Evolutionary conservation across 2,113 vertebrate genomes (phyloP), one percentile per base, ranked within the genome.

Genomic region (Baryphthengus martii): DNA sequence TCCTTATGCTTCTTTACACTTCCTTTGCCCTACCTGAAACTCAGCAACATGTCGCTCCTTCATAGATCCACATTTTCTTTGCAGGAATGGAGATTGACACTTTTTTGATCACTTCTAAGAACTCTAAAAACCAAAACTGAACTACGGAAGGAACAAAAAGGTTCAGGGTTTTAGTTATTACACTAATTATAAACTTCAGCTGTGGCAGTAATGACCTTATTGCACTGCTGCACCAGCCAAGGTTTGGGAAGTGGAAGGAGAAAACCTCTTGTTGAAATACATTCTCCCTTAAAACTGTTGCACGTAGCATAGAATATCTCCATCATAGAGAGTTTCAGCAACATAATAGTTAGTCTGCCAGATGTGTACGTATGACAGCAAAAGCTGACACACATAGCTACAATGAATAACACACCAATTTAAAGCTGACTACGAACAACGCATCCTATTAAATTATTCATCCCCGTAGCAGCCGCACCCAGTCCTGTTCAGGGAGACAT

Each of bases 401-500:
- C 61, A 40, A 20, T 61, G 83, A 95, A 6, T 58, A 95, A 74
- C 75, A 88, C 40, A 86, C n/a, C 47, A 45, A 61, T 74, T 80
- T 75, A 80, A 68, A 90, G 72, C 80, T 61, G 73, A 67, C 92
- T 91, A 84, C 37, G 81, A 95, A 90, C 56, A 95, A 75, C 0
- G 24, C 65, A 49, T 65, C 84, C 16, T 44, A 86, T 84, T 90
- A 77, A 96, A 90, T 72, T 39, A 80, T 62, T 61, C 83, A 61
- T 49, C 42, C 55, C 71, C 10, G 20, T 10, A 84, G 92, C 75
- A 78, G 62, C 85, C 92, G 0, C 96, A 85, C 96, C 96, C 83
- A 67, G 83, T 18, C 49, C 83, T 84, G 61, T 74, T 95, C 59
- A 78, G 70, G 93, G 79, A 92, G 61, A 86, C 92, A 95, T 73